Conservation (phyloP, 2,888 invertebrate species). For the Habroteleia sp. region DNA sequence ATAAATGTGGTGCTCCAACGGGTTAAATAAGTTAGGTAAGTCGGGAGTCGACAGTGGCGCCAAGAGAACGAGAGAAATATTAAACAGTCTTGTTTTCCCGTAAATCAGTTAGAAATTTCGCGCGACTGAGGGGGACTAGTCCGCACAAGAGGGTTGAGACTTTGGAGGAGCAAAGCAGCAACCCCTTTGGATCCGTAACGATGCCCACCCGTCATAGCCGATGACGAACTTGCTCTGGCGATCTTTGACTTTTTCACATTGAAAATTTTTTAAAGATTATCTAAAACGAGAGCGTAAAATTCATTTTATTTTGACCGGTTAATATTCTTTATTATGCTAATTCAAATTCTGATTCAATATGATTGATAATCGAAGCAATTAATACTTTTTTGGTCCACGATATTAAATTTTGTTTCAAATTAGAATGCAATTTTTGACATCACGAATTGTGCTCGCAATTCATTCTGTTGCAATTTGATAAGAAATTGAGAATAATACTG, state of each 20-base stretch:
- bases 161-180: constrained; percentile 69
- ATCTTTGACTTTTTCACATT: too few species aligned
- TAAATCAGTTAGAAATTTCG: constrained; percentile 80
- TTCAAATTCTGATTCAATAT: too few species aligned
- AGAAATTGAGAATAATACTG: constrained; percentile 28
- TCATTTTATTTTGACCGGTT: too few species aligned
- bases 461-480: constrained; percentile 16
- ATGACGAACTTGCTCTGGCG: constrained; percentile 56
- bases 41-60: constrained; percentile 74
- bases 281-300: too few species aligned
- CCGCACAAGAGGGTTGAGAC: constrained; percentile 71
- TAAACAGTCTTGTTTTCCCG: constrained; percentile 81
- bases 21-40: constrained; percentile 69
- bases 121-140: constrained; percentile 68
- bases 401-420: too few species aligned
- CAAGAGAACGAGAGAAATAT: constrained; percentile 78
- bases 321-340: too few species aligned
- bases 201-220: constrained; percentile 68
- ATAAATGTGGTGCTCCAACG: constrained; percentile 68
- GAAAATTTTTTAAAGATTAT: too few species aligned
- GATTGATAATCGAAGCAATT: too few species aligned
- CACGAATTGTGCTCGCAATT: background rate
- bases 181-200: constrained; percentile 75
- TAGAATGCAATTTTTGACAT: too few species aligned
- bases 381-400: too few species aligned